Conservation (phyloP, 2,797 vertebrate species). For the Phrynocephalus vlangalii region DNA sequence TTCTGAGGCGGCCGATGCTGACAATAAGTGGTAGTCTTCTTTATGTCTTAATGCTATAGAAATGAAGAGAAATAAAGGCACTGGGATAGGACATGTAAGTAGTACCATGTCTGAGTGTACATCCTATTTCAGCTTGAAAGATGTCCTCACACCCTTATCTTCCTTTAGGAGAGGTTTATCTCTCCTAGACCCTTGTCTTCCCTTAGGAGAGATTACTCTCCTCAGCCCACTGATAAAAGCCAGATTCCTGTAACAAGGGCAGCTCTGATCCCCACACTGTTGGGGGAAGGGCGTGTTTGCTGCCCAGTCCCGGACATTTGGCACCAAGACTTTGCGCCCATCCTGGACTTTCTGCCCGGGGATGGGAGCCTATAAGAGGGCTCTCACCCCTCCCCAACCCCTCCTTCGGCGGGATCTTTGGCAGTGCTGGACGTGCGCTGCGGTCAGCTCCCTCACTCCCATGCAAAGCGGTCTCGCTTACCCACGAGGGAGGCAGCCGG, state of each 20-base stretch:
- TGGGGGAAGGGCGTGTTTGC: too few relatives aligned
- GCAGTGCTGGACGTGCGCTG: too few relatives aligned
- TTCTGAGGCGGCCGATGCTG: background rate
- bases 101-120: background rate
- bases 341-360: too few relatives aligned
- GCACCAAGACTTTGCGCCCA: too few relatives aligned
- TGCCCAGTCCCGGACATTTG: too few relatives aligned
- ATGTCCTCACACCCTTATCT: conserved; percentile 25
- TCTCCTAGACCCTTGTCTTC: conserved; percentile 9
- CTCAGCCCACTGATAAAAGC: conserved; percentile 42
- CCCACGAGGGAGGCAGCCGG: too few relatives aligned
- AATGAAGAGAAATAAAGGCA: conserved; percentile 9
- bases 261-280: too few relatives aligned
- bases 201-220: conserved; percentile 39
- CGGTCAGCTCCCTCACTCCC: too few relatives aligned
- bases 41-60: background rate
- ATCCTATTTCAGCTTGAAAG: conserved; percentile 8
- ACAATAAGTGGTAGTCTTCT: background rate
- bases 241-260: conserved; percentile 38
- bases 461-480: too few relatives aligned
- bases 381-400: too few relatives aligned
- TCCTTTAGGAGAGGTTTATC: conserved; percentile 26
- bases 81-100: background rate
- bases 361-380: too few relatives aligned
- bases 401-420: too few relatives aligned